Conservation (phyloP, 2,797 vertebrate genomes). For the Carcharodon carcharias region DNA sequence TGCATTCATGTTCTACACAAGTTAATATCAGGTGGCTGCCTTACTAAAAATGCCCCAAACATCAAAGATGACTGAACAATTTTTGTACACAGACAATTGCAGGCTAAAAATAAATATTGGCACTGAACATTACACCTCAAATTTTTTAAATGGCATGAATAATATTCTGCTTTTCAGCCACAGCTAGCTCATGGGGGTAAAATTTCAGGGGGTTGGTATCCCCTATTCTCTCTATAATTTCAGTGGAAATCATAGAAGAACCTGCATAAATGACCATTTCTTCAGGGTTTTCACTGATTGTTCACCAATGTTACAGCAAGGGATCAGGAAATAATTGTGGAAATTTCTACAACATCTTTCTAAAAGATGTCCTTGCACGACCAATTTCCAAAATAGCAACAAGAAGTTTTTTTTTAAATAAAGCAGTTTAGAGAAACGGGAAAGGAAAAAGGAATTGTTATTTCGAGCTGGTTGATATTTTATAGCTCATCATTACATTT, state of each 20-base stretch:
- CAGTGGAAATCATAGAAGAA: background rate
- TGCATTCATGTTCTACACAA: background rate
- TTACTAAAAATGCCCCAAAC: background rate
- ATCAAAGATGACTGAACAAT: background rate
- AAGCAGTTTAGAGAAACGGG: background rate
- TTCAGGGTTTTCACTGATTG: background rate
- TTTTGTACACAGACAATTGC: background rate
- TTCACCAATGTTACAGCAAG: background rate
- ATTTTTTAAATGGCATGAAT: background rate
- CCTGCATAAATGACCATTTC: background rate
- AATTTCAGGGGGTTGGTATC: background rate
- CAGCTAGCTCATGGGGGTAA: background rate
- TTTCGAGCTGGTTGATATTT: background rate
- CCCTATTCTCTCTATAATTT: background rate
- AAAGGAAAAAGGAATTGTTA: background rate
- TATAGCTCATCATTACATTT: background rate
- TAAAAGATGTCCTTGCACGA: background rate
- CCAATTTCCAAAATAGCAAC: background rate
- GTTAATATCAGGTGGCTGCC: background rate
- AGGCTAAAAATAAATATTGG: background rate
- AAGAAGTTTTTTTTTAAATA: too few relatives aligned
- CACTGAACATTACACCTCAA: background rate
- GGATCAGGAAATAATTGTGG: background rate
- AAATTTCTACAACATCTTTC: background rate
- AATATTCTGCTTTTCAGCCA: background rate